Percentiles rank a stretch among this genome's conserved stretches.
These are phyloP conservation scores for Thamnophis elegans DNA, from an alignment of 2,797 vertebrate genomes.

Conservation along the genomic window DNA sequence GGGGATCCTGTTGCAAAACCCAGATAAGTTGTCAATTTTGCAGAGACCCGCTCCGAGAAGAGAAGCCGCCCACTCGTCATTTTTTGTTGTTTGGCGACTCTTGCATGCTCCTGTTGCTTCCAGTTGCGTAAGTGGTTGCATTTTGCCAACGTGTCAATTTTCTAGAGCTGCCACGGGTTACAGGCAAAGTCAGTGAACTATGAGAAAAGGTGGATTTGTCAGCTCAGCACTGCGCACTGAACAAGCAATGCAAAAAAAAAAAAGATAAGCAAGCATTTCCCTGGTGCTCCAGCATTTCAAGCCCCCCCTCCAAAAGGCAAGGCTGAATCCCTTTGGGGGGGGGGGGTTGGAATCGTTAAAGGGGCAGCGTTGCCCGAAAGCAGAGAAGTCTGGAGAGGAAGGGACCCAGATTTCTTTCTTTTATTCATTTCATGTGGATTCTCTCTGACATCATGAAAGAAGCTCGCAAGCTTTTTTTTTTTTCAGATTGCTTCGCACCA, in stretches of 20 bases:
- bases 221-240: slow-evolving; percentile 84
- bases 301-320: slow-evolving; percentile 63
- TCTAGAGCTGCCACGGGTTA: slow-evolving; percentile 52
- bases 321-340: slow-evolving; percentile 42
- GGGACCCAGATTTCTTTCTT: neutral
- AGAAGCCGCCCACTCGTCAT: slow-evolving; percentile 22
- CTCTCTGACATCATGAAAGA: neutral
- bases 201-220: slow-evolving; percentile 83
- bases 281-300: slow-evolving; percentile 73
- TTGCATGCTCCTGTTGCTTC: slow-evolving; percentile 44
- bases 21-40: neutral
- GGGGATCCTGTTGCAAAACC: neutral
- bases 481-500: neutral
- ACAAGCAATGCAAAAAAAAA: slow-evolving; percentile 78
- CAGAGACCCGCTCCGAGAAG: neutral
- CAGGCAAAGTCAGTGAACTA: slow-evolving; percentile 76
- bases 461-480: neutral
- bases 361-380: slow-evolving; percentile 35
- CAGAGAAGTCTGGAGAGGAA: neutral
- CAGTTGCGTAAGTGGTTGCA: slow-evolving; percentile 39
- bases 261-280: slow-evolving; percentile 70
- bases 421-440: slow-evolving; percentile 27
- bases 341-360: slow-evolving; percentile 61
- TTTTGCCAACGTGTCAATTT: slow-evolving; percentile 59
- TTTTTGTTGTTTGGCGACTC: slow-evolving; percentile 34